Conservation (phyloP, 2,797 vertebrate species). For the Cygnus olor region DNA sequence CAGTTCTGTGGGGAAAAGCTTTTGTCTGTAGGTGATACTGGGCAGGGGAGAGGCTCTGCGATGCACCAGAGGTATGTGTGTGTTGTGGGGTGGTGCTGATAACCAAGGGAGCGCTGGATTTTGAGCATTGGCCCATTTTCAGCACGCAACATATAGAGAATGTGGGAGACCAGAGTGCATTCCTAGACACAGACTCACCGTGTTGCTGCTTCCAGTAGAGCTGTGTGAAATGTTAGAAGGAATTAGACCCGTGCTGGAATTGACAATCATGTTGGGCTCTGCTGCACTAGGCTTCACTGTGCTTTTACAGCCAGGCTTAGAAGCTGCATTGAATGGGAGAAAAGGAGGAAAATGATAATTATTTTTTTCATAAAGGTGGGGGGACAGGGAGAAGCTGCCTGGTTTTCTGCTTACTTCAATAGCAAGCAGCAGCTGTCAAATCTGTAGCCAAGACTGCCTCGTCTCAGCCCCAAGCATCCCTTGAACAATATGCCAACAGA, state of each 20-base stretch:
- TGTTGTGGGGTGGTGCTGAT: background rate
- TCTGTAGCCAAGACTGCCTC: conserved; percentile 2
- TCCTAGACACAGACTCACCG: conserved; percentile 82
- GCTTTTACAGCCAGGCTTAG: background rate
- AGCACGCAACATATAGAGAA: conserved; percentile 10
- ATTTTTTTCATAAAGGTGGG: background rate
- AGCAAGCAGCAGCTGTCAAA: conserved; percentile 16
- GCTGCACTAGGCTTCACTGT: conserved; percentile 18
- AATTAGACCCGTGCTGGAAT: conserved; percentile 67
- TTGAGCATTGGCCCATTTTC: background rate
- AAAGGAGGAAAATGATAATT: background rate
- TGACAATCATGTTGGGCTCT: conserved; percentile 34
- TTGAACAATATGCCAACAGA: conserved; percentile 6
- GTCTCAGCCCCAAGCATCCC: background rate
- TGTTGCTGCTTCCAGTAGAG: conserved; percentile 66
- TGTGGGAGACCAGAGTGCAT: conserved; percentile 66
- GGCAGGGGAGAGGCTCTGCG: background rate
- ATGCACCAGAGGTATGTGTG: background rate
- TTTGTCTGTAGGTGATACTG: conserved; percentile 26
- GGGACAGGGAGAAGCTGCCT: background rate
- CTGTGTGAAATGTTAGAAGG: conserved; percentile 77
- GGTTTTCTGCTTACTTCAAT: background rate
- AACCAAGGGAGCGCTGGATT: background rate
- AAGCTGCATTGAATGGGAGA: background rate
- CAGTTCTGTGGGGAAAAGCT: background rate